phyloP scores from a whole-genome alignment of 2,888 invertebrate genomes.

The Mylabris sibirica region DNA sequence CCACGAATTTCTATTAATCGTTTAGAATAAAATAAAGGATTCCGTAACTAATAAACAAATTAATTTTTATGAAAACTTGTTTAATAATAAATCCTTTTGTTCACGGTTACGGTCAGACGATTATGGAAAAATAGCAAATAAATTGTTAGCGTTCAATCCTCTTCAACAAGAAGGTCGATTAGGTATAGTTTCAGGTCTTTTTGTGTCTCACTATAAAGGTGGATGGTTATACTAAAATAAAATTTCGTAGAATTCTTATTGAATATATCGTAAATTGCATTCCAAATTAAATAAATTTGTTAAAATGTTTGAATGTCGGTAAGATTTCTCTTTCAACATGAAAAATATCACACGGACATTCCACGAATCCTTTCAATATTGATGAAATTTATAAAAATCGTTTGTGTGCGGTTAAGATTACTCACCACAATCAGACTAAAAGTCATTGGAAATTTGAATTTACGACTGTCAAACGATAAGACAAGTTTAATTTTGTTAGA shows the following conservation, averaged over 20 bases:
- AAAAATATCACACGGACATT: background rate
- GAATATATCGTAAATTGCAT: background rate
- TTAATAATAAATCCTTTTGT: conserved; percentile 5
- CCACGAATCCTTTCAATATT: conserved; percentile 1
- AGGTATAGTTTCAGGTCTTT: background rate
- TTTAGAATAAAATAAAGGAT: conserved; percentile 20
- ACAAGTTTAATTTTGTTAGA: background rate
- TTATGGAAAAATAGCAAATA: conserved; percentile 21
- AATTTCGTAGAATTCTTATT: background rate
- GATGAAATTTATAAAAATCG: background rate
- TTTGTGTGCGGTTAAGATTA: background rate
- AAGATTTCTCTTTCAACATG: background rate
- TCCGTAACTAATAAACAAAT: conserved; percentile 26
- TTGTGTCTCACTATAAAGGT: background rate
- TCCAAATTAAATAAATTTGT: conserved; percentile 1
- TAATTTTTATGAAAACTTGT: conserved; percentile 17
- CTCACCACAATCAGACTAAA: background rate
- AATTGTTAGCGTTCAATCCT: conserved; percentile 21
- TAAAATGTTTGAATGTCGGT: background rate
- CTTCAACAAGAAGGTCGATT: conserved; percentile 1
- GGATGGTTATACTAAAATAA: background rate
- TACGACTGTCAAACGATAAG: background rate
- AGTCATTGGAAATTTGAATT: background rate
- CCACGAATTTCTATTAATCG: conserved; percentile 20
- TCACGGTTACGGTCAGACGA: conserved; percentile 22